Percentiles rank a stretch among this genome's conserved stretches.
Evolutionary conservation across 2,888 invertebrate genomes (phyloP).

Genomic region (Rhagium mordax): DNA sequence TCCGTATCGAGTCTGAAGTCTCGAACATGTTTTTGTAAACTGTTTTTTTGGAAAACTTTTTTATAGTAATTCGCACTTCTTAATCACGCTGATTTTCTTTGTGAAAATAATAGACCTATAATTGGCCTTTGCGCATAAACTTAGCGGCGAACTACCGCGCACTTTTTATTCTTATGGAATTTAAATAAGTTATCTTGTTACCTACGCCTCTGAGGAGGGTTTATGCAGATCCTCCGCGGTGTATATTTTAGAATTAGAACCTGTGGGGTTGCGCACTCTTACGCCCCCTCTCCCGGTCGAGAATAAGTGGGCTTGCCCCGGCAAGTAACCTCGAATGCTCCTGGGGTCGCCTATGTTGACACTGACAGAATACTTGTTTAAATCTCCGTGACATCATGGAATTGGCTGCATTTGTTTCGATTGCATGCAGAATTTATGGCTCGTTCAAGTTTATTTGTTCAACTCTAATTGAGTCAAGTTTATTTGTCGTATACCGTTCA

Average conservation of each 20-base stretch:
- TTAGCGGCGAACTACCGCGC: too few species aligned
- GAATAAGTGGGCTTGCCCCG: slow-evolving; percentile 15
- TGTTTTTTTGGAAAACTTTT: too few species aligned
- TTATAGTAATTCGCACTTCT: too few species aligned
- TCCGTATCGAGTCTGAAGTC: too few species aligned
- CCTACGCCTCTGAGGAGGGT: neutral
- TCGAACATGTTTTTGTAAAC: too few species aligned
- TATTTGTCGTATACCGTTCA: slow-evolving; percentile 16
- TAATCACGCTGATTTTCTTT: too few species aligned
- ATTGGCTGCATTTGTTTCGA: slow-evolving; percentile 61
- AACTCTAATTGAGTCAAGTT: slow-evolving; percentile 39
- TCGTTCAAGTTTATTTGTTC: slow-evolving; percentile 51
- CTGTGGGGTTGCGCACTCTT: neutral
- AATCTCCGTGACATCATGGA: slow-evolving; percentile 55
- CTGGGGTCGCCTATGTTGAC: slow-evolving; percentile 34
- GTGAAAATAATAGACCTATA: too few species aligned
- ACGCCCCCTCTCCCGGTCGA: slow-evolving; percentile 23
- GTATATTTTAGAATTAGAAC: neutral
- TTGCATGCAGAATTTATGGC: slow-evolving; percentile 58
- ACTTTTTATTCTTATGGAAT: too few species aligned
- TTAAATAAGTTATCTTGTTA: too few species aligned
- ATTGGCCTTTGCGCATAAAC: too few species aligned
- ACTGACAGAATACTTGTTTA: slow-evolving; percentile 53
- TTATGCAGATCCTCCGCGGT: neutral
- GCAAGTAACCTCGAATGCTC: slow-evolving; percentile 17